Percentiles rank a stretch among this genome's conserved stretches.
Evolutionary conservation across 2,888 invertebrate species (phyloP).

Genomic region (Cremastinae sp.): DNA sequence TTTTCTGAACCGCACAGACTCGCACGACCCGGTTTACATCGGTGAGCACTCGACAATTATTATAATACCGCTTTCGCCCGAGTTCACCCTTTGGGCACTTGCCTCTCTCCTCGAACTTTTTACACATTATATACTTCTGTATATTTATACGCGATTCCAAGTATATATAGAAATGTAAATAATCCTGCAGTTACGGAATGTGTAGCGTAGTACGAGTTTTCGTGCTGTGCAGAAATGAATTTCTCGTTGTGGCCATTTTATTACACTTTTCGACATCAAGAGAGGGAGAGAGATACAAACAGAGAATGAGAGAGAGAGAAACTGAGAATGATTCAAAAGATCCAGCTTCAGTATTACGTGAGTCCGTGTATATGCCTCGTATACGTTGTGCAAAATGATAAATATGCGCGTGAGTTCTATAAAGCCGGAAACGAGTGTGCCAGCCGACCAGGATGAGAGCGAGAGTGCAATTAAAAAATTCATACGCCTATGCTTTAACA

Average conservation of each 20-base stretch:
- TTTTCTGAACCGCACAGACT: slow-evolving; percentile 41
- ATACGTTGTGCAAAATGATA: slow-evolving; percentile 6
- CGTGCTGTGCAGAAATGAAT: slow-evolving; percentile 43
- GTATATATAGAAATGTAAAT: neutral
- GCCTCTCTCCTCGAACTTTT: slow-evolving; percentile 12
- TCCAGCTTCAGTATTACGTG: neutral
- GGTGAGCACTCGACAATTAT: slow-evolving; percentile 65
- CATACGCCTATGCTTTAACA: slow-evolving; percentile 19
- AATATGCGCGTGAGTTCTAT: neutral
- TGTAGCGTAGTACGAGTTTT: slow-evolving; percentile 2
- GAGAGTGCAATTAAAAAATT: slow-evolving; percentile 29
- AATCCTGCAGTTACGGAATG: slow-evolving; percentile 18
- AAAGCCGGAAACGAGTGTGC: neutral
- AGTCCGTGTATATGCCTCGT: neutral
- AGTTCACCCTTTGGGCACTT: slow-evolving; percentile 60
- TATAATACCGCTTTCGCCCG: slow-evolving; percentile 64
- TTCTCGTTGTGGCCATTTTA: slow-evolving; percentile 55
- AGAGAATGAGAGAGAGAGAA: neutral
- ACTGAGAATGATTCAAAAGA: slow-evolving; percentile 39
- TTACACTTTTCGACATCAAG: slow-evolving; percentile 49
- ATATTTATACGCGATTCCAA: too few species aligned
- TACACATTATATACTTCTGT: slow-evolving; percentile 3
- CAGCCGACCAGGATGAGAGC: neutral
- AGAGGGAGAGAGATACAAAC: neutral
- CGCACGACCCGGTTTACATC: slow-evolving; percentile 62